Conservation (phyloP, 2,797 vertebrate genomes). For the Mormyrus hasselquistii region DNA sequence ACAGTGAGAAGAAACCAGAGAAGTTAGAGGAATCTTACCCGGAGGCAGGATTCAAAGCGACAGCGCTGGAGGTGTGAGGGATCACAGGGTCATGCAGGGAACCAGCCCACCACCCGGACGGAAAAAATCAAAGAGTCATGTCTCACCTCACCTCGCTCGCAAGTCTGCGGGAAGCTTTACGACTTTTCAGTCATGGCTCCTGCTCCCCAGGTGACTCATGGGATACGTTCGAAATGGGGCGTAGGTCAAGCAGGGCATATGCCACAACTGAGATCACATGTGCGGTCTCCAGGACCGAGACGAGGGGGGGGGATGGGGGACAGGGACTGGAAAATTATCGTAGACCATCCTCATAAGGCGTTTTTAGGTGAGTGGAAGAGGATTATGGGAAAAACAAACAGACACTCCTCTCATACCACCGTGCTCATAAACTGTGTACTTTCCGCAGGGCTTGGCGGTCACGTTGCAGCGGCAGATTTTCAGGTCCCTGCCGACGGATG, state of each 20-base stretch:
- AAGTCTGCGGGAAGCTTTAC: background rate
- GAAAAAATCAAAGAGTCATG: background rate
- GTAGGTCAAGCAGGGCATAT: background rate
- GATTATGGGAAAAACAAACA: slow-evolving; percentile 25
- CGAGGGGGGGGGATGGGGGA: background rate
- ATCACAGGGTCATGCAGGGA: background rate
- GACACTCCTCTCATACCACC: slow-evolving; percentile 13
- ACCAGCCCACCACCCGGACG: background rate
- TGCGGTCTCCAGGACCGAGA: background rate
- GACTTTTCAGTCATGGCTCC: background rate
- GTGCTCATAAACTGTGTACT: slow-evolving; percentile 34
- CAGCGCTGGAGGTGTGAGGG: background rate
- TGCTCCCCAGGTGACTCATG: background rate
- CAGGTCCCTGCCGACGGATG: slow-evolving; percentile 20
- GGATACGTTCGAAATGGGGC: background rate
- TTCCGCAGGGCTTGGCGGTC: slow-evolving; percentile 44
- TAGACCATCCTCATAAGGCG: background rate
- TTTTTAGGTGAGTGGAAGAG: background rate
- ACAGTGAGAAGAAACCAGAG: background rate
- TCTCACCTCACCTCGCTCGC: background rate
- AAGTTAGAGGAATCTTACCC: background rate
- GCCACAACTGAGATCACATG: background rate
- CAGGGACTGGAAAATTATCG: background rate
- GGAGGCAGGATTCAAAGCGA: background rate
- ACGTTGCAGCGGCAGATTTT: slow-evolving; percentile 24